These are phyloP conservation scores for Tetragonula carbonaria DNA, from an alignment of 2,888 invertebrate species.

Conservation along the genomic window DNA sequence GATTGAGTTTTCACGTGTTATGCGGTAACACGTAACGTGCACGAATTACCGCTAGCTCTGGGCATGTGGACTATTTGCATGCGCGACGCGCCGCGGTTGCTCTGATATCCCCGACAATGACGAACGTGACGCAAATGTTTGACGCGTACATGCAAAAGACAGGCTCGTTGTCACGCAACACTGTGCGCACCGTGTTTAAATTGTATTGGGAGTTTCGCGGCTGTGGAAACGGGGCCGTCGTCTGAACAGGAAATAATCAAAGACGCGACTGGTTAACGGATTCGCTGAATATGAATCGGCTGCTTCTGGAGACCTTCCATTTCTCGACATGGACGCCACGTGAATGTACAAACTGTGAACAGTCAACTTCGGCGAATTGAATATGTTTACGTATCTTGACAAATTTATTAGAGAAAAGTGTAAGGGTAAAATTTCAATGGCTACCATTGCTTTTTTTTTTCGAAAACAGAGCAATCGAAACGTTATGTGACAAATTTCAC, in stretches of 20 bases:
- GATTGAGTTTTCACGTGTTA: conserved; percentile 54
- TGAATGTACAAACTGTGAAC: not conserved
- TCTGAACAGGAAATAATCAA: conserved; percentile 13
- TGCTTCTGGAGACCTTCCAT: not conserved
- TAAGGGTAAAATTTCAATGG: too few relatives aligned
- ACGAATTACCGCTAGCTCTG: conserved; percentile 65
- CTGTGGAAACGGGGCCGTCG: conserved; percentile 12
- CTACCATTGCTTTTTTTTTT: too few relatives aligned
- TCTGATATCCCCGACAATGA: conserved; percentile 67
- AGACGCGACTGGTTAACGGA: conserved; percentile 43
- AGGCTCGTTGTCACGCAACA: conserved; percentile 43
- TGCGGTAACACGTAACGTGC: conserved; percentile 54
- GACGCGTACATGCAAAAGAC: conserved; percentile 53
- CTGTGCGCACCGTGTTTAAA: conserved; percentile 12
- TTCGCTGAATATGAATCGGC: conserved; percentile 38
- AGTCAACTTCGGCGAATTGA: not conserved
- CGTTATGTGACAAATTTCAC: too few relatives aligned
- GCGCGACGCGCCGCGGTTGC: conserved; percentile 55
- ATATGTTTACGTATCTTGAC: not conserved
- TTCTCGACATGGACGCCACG: not conserved
- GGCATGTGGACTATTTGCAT: conserved; percentile 59
- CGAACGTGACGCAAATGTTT: conserved; percentile 69
- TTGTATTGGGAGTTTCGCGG: conserved; percentile 46
- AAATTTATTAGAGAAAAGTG: too few relatives aligned
- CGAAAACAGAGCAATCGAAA: too few relatives aligned